Conservation (phyloP, 2,797 vertebrate species). For the Crax fasciolata region DNA sequence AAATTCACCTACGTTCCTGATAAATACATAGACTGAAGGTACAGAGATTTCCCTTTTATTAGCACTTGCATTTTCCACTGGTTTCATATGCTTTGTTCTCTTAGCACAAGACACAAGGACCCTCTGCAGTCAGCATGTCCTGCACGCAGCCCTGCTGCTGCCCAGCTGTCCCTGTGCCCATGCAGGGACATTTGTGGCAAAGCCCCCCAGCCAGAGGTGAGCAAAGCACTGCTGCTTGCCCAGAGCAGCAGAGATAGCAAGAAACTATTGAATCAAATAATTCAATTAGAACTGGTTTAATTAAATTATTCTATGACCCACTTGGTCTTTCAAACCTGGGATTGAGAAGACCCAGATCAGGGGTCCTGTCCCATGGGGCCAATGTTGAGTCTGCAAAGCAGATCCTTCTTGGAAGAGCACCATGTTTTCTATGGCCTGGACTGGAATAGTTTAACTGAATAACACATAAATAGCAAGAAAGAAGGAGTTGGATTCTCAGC, state of each 20-base stretch:
- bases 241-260: not conserved
- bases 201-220: not conserved
- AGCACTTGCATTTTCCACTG: not conserved
- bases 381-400: not conserved
- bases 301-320: not conserved
- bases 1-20: not conserved
- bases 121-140: not conserved
- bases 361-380: not conserved
- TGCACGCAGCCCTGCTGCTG: fast-evolving
- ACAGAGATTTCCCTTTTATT: not conserved
- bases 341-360: not conserved
- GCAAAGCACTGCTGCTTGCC: not conserved
- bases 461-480: not conserved
- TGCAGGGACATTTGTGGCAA: not conserved
- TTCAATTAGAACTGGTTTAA: not conserved
- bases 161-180: fast-evolving
- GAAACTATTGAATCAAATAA: not conserved
- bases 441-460: not conserved
- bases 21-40: not conserved
- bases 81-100: not conserved
- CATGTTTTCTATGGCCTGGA: not conserved
- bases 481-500: not conserved
- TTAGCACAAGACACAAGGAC: not conserved
- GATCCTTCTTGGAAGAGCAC: not conserved
- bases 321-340: not conserved